These are phyloP conservation scores for Cataglyphis altisquamis DNA, from an alignment of 2,888 invertebrate genomes.

Conservation along the genomic window DNA sequence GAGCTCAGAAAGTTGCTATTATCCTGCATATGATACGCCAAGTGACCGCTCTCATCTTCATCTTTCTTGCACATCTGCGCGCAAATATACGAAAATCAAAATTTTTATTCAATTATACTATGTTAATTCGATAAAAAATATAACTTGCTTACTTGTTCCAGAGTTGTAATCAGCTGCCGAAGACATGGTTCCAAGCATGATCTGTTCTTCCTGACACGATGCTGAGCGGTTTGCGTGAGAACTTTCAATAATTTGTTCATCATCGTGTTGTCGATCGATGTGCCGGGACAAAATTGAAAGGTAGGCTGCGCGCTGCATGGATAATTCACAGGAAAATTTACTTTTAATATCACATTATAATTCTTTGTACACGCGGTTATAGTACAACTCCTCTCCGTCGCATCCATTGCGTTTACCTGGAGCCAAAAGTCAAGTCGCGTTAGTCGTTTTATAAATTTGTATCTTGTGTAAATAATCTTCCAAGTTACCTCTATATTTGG, in stretches of 20 bases:
- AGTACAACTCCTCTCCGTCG: conserved; percentile 88
- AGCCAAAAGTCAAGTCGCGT: background rate
- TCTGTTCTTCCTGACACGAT: conserved; percentile 94
- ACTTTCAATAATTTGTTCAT: conserved; percentile 93
- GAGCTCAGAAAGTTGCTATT: conserved; percentile 82
- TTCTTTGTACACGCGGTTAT: conserved; percentile 88
- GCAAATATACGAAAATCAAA: background rate
- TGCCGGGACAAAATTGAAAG: conserved; percentile 90
- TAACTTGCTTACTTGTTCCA: conserved; percentile 87
- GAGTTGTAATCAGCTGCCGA: conserved; percentile 89
- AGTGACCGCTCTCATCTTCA: conserved; percentile 82
- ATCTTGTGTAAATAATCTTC: background rate
- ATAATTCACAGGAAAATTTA: conserved; percentile 91
- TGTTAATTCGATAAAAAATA: background rate
- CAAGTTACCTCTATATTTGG: conserved; percentile 89
- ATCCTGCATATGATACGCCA: conserved; percentile 83
- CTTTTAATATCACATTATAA: conserved; percentile 88
- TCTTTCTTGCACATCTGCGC: conserved; percentile 82
- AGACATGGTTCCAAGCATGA: conserved; percentile 96
- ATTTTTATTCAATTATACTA: background rate
- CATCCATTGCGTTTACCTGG: conserved; percentile 88
- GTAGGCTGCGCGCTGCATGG: conserved; percentile 90
- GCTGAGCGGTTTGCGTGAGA: conserved; percentile 93
- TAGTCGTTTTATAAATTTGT: background rate
- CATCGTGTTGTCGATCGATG: conserved; percentile 90